Evolutionary conservation across 1,140 invertebrate species (phyloP).

Genomic region (Drosophila ohnishii): DNA sequence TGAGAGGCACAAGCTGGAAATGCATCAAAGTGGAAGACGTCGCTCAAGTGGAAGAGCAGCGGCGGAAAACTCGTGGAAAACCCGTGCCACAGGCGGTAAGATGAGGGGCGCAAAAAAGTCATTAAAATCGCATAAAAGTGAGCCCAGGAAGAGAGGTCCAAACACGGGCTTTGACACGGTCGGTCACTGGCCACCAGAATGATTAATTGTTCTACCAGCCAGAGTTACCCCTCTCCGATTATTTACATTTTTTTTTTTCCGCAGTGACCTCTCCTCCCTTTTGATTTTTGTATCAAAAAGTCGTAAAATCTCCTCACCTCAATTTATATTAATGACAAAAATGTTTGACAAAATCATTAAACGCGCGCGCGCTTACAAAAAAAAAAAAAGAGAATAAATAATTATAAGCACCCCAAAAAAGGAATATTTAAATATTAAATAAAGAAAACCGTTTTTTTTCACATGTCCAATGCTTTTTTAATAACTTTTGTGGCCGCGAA

Average conservation of each 20-base stretch:
- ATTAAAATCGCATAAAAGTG: slow-evolving; percentile 56
- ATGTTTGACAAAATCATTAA: slow-evolving; percentile 73
- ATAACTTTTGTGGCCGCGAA: slow-evolving; percentile 45
- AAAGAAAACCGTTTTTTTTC: slow-evolving; percentile 17
- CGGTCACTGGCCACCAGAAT: slow-evolving; percentile 43
- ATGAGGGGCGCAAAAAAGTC: slow-evolving; percentile 23
- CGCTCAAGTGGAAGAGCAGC: slow-evolving; percentile 59
- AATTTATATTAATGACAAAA: slow-evolving; percentile 64
- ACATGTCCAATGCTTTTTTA: slow-evolving; percentile 29
- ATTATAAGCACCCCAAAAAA: slow-evolving; percentile 29
- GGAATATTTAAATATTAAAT: slow-evolving; percentile 40
- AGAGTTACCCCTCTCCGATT: not conserved
- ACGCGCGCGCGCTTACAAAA: slow-evolving; percentile 16
- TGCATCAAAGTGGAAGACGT: slow-evolving; percentile 71
- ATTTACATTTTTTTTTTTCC: not conserved
- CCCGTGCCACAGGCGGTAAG: slow-evolving; percentile 31
- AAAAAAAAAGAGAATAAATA: slow-evolving; percentile 36
- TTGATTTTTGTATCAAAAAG: slow-evolving; percentile 42
- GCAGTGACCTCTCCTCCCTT: slow-evolving; percentile 20
- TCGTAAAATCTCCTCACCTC: slow-evolving; percentile 41
- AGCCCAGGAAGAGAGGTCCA: slow-evolving; percentile 39
- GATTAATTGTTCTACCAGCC: slow-evolving; percentile 60
- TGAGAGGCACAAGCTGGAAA: slow-evolving; percentile 69
- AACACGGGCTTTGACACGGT: slow-evolving; percentile 33
- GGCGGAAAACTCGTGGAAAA: slow-evolving; percentile 40